A percentile compares a stretch with the other conserved stretches of the same genome.
Conservation (phyloP, 1,140 invertebrate genomes). For the Lepidotrigona ventralis region DNA sequence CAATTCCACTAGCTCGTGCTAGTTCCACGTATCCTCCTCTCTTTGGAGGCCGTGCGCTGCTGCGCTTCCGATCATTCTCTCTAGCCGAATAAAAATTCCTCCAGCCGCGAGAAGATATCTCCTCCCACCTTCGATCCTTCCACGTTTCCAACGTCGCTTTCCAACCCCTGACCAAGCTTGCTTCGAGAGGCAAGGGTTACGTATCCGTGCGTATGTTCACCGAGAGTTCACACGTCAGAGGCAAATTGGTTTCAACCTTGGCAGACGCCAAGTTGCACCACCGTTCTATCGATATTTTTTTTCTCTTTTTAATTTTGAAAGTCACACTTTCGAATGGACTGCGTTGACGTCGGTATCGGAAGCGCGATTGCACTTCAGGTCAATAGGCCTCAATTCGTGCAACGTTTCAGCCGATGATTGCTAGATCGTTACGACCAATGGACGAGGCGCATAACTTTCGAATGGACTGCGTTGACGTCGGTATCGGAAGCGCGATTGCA, state of each 20-base stretch:
- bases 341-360: not conserved
- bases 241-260: conserved; percentile 45
- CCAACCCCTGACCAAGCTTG: not conserved
- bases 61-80: not conserved
- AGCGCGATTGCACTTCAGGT: not conserved
- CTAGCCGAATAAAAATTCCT: not conserved
- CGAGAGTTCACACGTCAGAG: not conserved
- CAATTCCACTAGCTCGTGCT: too few relatives aligned
- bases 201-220: not conserved
- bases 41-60: not conserved
- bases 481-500: not conserved
- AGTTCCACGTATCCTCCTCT: conserved; percentile 1
- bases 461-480: not conserved
- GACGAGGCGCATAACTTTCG: not conserved
- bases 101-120: not conserved
- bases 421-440: not conserved
- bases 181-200: not conserved
- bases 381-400: not conserved
- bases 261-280: not conserved
- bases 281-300: not conserved
- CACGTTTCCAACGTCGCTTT: not conserved
- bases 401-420: not conserved
- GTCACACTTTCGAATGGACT: not conserved
- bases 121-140: not conserved
- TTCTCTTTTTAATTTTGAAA: not conserved